These are phyloP conservation scores for Gastracanthus pulcherrimus DNA, from an alignment of 2,888 invertebrate genomes.

Conservation along the genomic window DNA sequence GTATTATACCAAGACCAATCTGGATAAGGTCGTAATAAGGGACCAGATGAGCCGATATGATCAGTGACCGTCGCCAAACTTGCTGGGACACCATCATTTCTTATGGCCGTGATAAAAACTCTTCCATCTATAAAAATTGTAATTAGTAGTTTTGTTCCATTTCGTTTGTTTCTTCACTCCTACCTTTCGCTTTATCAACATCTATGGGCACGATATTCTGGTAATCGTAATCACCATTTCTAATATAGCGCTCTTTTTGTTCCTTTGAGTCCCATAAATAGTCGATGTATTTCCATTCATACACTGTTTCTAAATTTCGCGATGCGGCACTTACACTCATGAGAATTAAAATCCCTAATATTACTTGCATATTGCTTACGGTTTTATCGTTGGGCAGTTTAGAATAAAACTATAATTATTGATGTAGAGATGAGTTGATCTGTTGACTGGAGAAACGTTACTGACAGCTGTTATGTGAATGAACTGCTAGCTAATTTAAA, in stretches of 20 bases:
- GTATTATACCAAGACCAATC: conserved; percentile 82
- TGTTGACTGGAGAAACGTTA: neutral
- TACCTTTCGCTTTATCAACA: conserved; percentile 36
- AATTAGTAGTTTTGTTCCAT: neutral
- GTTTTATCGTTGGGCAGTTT: neutral
- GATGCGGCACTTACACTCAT: neutral
- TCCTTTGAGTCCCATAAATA: conserved; percentile 27
- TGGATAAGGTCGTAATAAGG: conserved; percentile 81
- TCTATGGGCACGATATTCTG: conserved; percentile 34
- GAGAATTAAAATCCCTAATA: neutral
- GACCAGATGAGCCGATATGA: conserved; percentile 74
- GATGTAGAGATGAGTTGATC: neutral
- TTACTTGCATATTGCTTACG: neutral
- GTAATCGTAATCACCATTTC: conserved; percentile 9
- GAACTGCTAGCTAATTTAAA: neutral
- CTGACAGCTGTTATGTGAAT: neutral
- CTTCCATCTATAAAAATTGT: conserved; percentile 56
- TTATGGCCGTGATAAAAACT: conserved; percentile 84
- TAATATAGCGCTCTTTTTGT: conserved; percentile 8
- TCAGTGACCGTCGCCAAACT: conserved; percentile 81
- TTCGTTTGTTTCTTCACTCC: neutral
- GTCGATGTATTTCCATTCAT: conserved; percentile 45
- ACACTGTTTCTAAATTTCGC: conserved; percentile 59
- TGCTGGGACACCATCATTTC: conserved; percentile 82
- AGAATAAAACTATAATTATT: neutral